phyloP scores from a whole-genome alignment of 2,888 invertebrate species.

The Diplazon laetatorius region DNA sequence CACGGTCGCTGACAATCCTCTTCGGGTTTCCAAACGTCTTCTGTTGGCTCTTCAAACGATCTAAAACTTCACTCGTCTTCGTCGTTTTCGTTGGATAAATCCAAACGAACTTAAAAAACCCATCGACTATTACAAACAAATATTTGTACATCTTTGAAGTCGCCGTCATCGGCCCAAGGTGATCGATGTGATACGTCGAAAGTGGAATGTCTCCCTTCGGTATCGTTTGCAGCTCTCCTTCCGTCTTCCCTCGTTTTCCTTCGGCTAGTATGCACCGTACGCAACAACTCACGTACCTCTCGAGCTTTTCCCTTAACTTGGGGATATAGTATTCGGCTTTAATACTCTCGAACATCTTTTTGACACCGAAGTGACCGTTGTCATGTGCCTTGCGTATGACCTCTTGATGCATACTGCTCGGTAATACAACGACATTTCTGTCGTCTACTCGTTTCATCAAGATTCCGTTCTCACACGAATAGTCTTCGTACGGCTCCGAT shows the following conservation, averaged over 20 bases:
- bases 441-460: constrained; percentile 1
- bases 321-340: constrained; percentile 52
- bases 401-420: constrained; percentile 49
- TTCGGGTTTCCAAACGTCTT: constrained; percentile 52
- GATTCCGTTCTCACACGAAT: constrained; percentile 39
- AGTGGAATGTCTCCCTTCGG: constrained; percentile 64
- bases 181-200: constrained; percentile 74
- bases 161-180: constrained; percentile 72
- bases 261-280: constrained; percentile 53
- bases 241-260: constrained; percentile 52
- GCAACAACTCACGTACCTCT: constrained; percentile 48
- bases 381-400: constrained; percentile 47
- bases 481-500: constrained; percentile 54
- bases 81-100: constrained; percentile 58
- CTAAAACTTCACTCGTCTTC: constrained; percentile 63
- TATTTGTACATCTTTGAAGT: constrained; percentile 73
- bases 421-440: constrained; percentile 45
- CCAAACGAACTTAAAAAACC: constrained; percentile 75
- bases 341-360: constrained; percentile 50
- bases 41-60: constrained; percentile 1
- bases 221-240: constrained; percentile 38
- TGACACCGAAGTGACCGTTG: constrained; percentile 58
- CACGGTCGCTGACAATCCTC: constrained; percentile 51
- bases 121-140: constrained; percentile 74
- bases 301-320: constrained; percentile 52